Base-by-base conservation (phyloP, 2,888 invertebrate species). In the Thecophora atra region DNA sequence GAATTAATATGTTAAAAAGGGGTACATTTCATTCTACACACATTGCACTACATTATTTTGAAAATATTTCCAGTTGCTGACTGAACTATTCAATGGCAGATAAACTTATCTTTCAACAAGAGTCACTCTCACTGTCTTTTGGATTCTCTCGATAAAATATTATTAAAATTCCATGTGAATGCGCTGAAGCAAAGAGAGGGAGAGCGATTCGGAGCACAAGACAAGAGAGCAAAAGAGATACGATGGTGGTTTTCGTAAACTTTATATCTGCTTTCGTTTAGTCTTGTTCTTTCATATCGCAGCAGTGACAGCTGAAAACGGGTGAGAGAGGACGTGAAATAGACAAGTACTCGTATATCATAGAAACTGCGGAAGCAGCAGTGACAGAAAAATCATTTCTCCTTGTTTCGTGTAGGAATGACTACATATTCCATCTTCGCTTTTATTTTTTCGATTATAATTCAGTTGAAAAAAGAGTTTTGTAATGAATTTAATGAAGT, bases 311-410 rank as follows among this genome's bases (percentile, higher is more conserved):
- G 26, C 60, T 19, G 73, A 75, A 74, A 72, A 76, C 75, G 76
- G 73, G 70, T 75, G 76, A 76, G 77, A 77, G 76, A 75, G 75
- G 74, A 76, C 76, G 77, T 76, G 76, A 75, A 74, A 75, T 76
- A 77, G 73, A 74, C 73, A 58, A 75, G 73, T 75, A 75, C 72
- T 72, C 74, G 69, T 73, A 73, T 69, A 70, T 62, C 28, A 42
- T 11, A 42, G 15, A 37, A 63, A 63, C 44, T 21, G 64, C 30
- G 58, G 24, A 54, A 44, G 3, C 64, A 63, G 54, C n/a, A 71
- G 64, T 56, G 26, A n/a, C 42, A 56, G 54, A 15, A 56, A 54
- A 26, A 66, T 26, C 30, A 58, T n/a, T 47, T 47, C 47, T 47
- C n/a, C 47, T 47, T 47, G 17, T 24, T 54, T 19, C 13, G 24